Conservation (phyloP, 2,113 vertebrate genomes). For the Sorex fumeus region DNA sequence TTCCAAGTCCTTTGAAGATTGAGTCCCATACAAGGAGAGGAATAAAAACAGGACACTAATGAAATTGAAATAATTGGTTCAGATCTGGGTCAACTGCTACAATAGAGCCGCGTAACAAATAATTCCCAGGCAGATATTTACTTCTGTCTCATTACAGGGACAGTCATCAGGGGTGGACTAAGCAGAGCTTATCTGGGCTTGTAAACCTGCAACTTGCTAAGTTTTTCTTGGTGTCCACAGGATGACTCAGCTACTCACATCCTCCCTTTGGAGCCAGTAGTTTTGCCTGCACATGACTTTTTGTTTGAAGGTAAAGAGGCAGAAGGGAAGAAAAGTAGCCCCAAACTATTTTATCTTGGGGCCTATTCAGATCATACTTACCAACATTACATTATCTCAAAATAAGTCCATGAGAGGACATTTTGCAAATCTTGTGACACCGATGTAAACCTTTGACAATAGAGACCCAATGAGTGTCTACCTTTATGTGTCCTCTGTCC, state of each 20-base stretch:
- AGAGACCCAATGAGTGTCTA: neutral
- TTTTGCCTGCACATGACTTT: neutral
- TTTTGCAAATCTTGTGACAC: fast-evolving
- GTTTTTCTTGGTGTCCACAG: neutral
- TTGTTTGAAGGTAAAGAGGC: neutral
- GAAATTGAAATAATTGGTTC: neutral
- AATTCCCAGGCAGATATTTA: neutral
- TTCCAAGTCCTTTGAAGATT: neutral
- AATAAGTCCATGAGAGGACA: neutral
- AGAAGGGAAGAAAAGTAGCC: neutral
- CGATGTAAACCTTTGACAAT: neutral
- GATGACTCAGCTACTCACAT: neutral
- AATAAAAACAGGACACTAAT: neutral
- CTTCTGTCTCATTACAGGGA: neutral
- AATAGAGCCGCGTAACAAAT: neutral
- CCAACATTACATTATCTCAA: neutral
- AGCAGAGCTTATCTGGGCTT: neutral
- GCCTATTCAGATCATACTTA: neutral
- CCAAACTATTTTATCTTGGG: neutral
- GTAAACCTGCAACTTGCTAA: neutral
- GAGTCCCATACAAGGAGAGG: neutral
- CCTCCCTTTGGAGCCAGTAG: neutral
- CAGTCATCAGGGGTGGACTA: neutral
- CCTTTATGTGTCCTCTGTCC: neutral
- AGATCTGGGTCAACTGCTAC: neutral